Evolutionary conservation across 2,888 invertebrate genomes (phyloP).

Genomic region (Apodemia duryi): DNA sequence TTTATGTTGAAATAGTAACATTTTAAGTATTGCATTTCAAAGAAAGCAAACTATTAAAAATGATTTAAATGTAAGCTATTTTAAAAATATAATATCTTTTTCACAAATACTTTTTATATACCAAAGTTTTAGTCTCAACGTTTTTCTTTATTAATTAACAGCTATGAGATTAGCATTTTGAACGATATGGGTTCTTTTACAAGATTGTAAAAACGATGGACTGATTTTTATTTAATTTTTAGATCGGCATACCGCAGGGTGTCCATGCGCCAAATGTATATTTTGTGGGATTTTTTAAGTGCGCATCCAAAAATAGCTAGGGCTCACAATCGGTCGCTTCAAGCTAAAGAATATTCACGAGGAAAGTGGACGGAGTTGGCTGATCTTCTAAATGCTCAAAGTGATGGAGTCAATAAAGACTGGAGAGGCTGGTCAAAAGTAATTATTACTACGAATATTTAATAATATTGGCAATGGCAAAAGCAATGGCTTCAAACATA

Average conservation of each 20-base stretch:
- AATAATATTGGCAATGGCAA: neutral
- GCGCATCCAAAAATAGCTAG: slow-evolving; percentile 18
- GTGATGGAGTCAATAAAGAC: slow-evolving; percentile 21
- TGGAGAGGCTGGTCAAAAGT: slow-evolving; percentile 25
- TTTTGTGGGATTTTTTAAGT: slow-evolving; percentile 23
- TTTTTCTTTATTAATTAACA: too few relatives aligned
- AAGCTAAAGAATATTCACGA: slow-evolving; percentile 19
- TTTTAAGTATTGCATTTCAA: too few relatives aligned
- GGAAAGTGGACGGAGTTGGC: slow-evolving; percentile 21
- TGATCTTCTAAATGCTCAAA: slow-evolving; percentile 17
- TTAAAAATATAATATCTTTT: too few relatives aligned
- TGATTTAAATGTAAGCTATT: too few relatives aligned
- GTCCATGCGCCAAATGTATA: slow-evolving; percentile 17
- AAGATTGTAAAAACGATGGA: too few relatives aligned
- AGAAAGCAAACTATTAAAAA: too few relatives aligned
- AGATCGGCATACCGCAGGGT: neutral
- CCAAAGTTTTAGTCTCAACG: too few relatives aligned
- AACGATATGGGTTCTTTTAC: too few relatives aligned
- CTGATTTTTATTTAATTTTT: too few relatives aligned
- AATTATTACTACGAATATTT: neutral
- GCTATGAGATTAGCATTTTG: too few relatives aligned
- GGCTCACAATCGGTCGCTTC: slow-evolving; percentile 18
- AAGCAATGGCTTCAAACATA: neutral
- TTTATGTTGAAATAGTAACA: too few relatives aligned
- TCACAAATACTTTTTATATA: too few relatives aligned